These are phyloP conservation scores for Furcula furcula DNA, from an alignment of 2,888 invertebrate genomes.

Conservation along the genomic window DNA sequence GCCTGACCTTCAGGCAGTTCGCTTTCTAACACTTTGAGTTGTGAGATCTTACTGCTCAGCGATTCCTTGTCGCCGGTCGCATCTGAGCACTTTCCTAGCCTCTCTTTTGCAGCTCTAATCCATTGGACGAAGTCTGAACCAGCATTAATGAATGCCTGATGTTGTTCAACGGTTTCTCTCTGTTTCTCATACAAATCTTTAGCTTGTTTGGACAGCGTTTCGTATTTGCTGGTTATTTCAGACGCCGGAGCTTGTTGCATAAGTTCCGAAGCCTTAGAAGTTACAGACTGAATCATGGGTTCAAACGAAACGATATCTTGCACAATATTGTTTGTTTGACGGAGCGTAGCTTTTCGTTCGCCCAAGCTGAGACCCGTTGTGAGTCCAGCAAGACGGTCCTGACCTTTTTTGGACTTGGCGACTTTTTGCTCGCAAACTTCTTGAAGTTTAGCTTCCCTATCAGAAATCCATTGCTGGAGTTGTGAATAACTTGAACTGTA, in stretches of 20 bases:
- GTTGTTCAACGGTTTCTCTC: conserved; percentile 93
- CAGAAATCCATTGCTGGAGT: conserved; percentile 96
- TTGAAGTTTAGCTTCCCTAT: conserved; percentile 94
- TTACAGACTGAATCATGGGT: conserved; percentile 97
- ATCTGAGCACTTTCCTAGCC: conserved; percentile 94
- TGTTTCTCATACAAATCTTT: conserved; percentile 94
- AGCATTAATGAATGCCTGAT: conserved; percentile 95
- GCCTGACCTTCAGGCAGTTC: conserved; percentile 92
- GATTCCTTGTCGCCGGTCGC: conserved; percentile 96
- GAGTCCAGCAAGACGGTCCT: conserved; percentile 85
- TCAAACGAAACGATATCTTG: conserved; percentile 98
- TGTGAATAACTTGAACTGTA: conserved; percentile 96
- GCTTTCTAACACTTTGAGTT: conserved; percentile 91
- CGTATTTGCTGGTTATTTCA: conserved; percentile 95
- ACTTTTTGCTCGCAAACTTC: conserved; percentile 94
- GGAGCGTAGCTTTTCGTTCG: conserved; percentile 92
- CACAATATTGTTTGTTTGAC: conserved; percentile 96
- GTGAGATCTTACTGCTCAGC: conserved; percentile 91
- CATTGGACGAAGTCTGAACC: conserved; percentile 96
- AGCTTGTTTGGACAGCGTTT: conserved; percentile 93
- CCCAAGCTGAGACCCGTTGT: conserved; percentile 90
- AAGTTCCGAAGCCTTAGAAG: conserved; percentile 95
- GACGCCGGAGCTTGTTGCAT: conserved; percentile 95
- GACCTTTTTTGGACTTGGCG: conserved; percentile 88
- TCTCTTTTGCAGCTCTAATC: conserved; percentile 95